phyloP scores from a whole-genome alignment of 1,140 invertebrate genomes.

The Drosophila bifasciata region DNA sequence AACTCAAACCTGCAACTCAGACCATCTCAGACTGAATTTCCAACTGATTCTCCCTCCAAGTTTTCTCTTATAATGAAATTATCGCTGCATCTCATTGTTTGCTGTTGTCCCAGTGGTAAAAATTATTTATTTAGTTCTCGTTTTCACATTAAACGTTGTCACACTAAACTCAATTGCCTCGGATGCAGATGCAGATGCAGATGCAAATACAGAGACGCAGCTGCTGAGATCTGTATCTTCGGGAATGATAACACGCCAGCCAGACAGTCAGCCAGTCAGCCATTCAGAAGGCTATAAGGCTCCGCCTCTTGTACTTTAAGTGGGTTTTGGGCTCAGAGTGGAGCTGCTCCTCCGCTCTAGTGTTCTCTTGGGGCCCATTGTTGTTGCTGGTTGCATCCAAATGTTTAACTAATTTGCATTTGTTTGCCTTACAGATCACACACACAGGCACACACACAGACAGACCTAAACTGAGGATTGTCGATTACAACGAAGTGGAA shows the following conservation, averaged over 20 bases:
- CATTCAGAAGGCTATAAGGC: slow-evolving; percentile 2
- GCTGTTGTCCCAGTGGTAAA: slow-evolving; percentile 47
- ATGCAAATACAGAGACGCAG: too few species aligned
- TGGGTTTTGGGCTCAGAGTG: slow-evolving; percentile 73
- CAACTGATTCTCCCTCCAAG: slow-evolving; percentile 35
- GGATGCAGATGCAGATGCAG: slow-evolving; percentile 44
- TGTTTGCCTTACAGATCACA: slow-evolving; percentile 69
- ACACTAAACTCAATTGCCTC: slow-evolving; percentile 77
- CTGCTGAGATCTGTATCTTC: slow-evolving; percentile 57
- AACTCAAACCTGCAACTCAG: slow-evolving; percentile 13
- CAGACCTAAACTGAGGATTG: slow-evolving; percentile 18
- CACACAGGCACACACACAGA: slow-evolving; percentile 27
- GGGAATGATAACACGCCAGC: slow-evolving; percentile 35
- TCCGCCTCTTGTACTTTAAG: slow-evolving; percentile 53
- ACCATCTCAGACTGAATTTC: neutral
- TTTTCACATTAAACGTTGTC: slow-evolving; percentile 81
- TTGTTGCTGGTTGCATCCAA: slow-evolving; percentile 38
- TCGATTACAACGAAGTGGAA: slow-evolving; percentile 25
- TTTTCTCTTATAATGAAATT: slow-evolving; percentile 81
- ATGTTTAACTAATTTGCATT: slow-evolving; percentile 79
- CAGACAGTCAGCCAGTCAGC: neutral
- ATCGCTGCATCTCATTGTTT: slow-evolving; percentile 79
- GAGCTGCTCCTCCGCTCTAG: neutral
- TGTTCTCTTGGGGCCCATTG: slow-evolving; percentile 30
- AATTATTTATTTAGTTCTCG: slow-evolving; percentile 81